Evolutionary conservation across 2,113 vertebrate genomes (phyloP), one percentile per base, ranked within the genome.

Genomic region (Hyla sarda): DNA sequence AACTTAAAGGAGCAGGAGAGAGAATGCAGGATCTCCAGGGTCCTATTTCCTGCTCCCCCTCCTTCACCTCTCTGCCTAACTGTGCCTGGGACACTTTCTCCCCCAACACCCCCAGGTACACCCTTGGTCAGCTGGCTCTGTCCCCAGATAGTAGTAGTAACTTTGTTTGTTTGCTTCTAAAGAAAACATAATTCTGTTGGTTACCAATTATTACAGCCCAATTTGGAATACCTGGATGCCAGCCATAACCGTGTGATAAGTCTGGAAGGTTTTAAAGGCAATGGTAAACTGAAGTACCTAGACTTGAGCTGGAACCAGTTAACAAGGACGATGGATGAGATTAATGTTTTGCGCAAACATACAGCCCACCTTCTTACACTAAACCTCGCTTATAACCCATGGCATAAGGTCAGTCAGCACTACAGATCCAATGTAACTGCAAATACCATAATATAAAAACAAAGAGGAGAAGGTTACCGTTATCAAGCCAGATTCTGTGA

Each of bases 301-400:
- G 94, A 96, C 82, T 88, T 97, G 87, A 89, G 94, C 88, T 97
- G 95, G 94, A 97, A 96, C 87, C 90, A 94, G 73, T 83, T 97
- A 87, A 96, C 92, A 89, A 93, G 91, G 21, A 88, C 91, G 65
- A 90, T 90, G 3, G 90, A 95, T 48, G 94, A 95, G 25, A 91
- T 76, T 1, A 92, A 92, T 25, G 88, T 94, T 50, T 93, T 95
- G 84, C 88, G 91, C 75, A 96, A 95, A 87, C 94, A 97, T 19
- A 87, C 92, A 8, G 86, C 91, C 12, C 90, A 84, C 16, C 88
- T 93, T 81, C 88, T 94, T 17, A 92, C 75, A 41, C 93, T 96
- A 52, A 92, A 95, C 88, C 92, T 95, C 32, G 90, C 90, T 30
- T 91, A 95, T 87, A 97, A 94, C 88, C 95, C 93, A 0, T 96